Base-by-base conservation (phyloP, 2,888 invertebrate species). In the Euphydryas editha region DNA sequence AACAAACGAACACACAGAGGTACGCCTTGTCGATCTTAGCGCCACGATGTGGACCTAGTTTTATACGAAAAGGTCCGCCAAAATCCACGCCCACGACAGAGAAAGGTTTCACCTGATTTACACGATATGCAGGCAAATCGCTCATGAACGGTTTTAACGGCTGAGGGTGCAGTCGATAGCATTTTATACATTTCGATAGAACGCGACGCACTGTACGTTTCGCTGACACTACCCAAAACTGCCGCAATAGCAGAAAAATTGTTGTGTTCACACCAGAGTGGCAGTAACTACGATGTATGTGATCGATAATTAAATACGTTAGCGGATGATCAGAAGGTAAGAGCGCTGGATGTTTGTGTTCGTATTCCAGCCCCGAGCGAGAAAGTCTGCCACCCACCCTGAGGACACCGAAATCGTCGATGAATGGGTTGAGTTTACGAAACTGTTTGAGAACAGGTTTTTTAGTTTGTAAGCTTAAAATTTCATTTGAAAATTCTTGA, bases 11-110 rank as follows among this genome's bases (percentile, higher is more conserved):
- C 1, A 68, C 8, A 20, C 65, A 65, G 8, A 62, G 13, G n/a
- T 57, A 69, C 0, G 59, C 51, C 13, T 68, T 68, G 3, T 39
- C 24, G 15, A 36, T 39, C 2, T 20, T 21, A 2, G 47, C n/a
- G 1, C 64, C 68, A 17, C 68, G 56, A 36, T 59, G 10, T 10
- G 46, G 37, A 17, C 6, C 8, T 21, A 59, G 51, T 20, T 44
- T 59, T 30, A 59, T 18, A 11, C 46, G 39, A 10, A 58, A 36
- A n/a, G 47, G 65, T 30, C 57, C 69, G n/a, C 59, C 65, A 58
- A 59, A 67, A 42, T 70, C 69, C 17, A 49, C 37, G 4, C 65
- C 60, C 2, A 64, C 66, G 21, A 64, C 64, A 20, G 39, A 44
- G 15, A 72, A 64, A 4, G 67, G 46, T 20, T 61, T 62, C 36